Base-by-base conservation (phyloP, 2,797 vertebrate species). In the Psittacula derbiana region DNA sequence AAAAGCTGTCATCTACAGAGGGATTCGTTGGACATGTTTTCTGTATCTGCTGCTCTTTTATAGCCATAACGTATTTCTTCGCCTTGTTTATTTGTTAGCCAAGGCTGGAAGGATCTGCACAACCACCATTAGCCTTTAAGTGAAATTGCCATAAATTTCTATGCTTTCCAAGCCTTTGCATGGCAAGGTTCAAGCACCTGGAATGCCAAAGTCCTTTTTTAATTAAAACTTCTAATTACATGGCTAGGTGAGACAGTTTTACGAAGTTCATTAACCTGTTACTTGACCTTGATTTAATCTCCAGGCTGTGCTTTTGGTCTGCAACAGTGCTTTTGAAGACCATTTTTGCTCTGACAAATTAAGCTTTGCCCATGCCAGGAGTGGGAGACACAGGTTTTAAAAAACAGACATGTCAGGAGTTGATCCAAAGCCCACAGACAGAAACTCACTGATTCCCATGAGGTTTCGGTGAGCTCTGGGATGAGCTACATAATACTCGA, bases 211-310 rank as follows among this genome's bases (percentile, higher is more conserved):
- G 23, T 9, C 72, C 33, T 30, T 38, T 28, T 44, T 81, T 81
- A 58, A 69, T 58, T 65, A 16, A 31, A 61, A 24, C 23, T 73
- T 28, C 65, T 76, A 52, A 72, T 71, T 33, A 46, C 30, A 23
- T 31, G 41, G 19, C 23, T 28, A 46, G n/a, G 38, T 12, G 7
- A 73, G 52, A n/a, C 18, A 18, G 47, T 36, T 67, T 70, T 44
- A 9, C 41, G 6, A 75, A 75, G 69, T 64, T 88, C 74, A 85
- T 85, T 80, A 89, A 58, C 50, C 46, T 74, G n/a, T 65, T 64
- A 64, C 33, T 64, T 64, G 80, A 64, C 57, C 62, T 70, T 79
- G 55, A 58, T 79, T 67, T 46, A 79, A 73, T 72, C 33, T 44
- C 47, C 31, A 41, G 16, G 27, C 33, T 33, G 20, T 53, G 57